Evolutionary conservation across 2,888 invertebrate species (phyloP), one percentile per base, ranked within the genome.

Genomic region (Rhabditoides inermis): DNA sequence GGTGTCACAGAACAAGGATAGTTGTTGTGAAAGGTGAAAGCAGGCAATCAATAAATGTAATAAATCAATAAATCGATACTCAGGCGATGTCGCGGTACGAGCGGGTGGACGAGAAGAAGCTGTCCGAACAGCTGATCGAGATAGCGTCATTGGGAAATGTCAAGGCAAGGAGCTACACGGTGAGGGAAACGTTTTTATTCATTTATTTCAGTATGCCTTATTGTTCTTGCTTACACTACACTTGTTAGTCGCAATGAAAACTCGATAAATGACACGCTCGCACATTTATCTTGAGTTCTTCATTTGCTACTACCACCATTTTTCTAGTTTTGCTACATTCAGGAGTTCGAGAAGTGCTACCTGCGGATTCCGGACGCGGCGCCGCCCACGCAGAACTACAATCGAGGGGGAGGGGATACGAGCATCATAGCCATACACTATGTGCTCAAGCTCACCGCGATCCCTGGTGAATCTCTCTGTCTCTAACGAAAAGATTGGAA

Each of bases 41-140:
- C n/a, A n/a, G n/a, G n/a, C n/a, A n/a, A n/a, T n/a, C n/a, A n/a
- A n/a, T n/a, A n/a, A n/a, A n/a, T n/a, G n/a, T n/a, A n/a, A n/a
- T n/a, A n/a, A n/a, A n/a, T n/a, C n/a, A n/a, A n/a, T n/a, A n/a
- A n/a, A n/a, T n/a, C n/a, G n/a, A n/a, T n/a, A n/a, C n/a, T n/a
- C n/a, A n/a, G n/a, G n/a, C n/a, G n/a, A n/a, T n/a, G n/a, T n/a
- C n/a, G n/a, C 51, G 72, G 30, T 73, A 73, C 45, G 73, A 73
- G 47, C 73, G 74, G 47, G 70, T 75, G 25, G 70, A 70, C 48
- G 73, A 73, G 58, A 68, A 66, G 49, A 73, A 73, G 50, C 45
- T 73, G 25, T 56, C 67, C 18, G 73, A 74, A 45, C 65, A 69
- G 36, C 35, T 65, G 7, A 60, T 73, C 35, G 72, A 74, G 39